Conservation (phyloP, 2,113 vertebrate species). For the Salvelinus namaycush region DNA sequence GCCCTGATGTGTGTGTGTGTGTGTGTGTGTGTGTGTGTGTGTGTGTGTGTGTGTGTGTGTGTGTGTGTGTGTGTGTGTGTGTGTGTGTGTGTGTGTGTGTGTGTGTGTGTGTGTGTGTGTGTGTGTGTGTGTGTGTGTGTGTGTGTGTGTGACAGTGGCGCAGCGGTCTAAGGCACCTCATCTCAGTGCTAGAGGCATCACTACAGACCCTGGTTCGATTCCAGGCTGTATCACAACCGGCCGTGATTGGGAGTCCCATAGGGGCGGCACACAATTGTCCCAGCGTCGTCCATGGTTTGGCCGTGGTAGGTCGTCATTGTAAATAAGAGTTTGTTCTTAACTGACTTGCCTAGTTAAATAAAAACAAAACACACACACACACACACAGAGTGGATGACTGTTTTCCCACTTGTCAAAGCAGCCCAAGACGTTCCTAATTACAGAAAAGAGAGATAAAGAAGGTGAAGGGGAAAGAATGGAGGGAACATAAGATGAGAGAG, state of each 20-base stretch:
- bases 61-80: conserved; percentile 1
- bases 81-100: neutral
- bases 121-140: too few species aligned
- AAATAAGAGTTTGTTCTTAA: too few species aligned
- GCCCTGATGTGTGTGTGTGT: neutral
- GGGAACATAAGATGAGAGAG: neutral
- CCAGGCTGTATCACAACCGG: too few species aligned
- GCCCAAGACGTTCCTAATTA: conserved; percentile 30
- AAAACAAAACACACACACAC: neutral
- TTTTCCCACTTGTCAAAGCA: conserved; percentile 13
- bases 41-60: neutral
- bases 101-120: neutral
- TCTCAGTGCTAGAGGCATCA: too few species aligned
- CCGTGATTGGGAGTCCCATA: too few species aligned
- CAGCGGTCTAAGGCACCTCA: too few species aligned
- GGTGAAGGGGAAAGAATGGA: neutral
- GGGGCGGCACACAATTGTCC: too few species aligned
- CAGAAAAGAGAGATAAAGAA: neutral
- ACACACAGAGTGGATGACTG: too few species aligned
- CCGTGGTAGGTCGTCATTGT: too few species aligned
- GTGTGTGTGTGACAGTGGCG: neutral
- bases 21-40: conserved; percentile 1
- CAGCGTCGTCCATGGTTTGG: too few species aligned
- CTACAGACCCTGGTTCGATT: too few species aligned
- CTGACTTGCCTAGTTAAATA: too few species aligned